A percentile compares a stretch with the other conserved stretches of the same genome.
Evolutionary conservation across 2,888 invertebrate genomes (phyloP).

Genomic region (Melinaea marsaeus): DNA sequence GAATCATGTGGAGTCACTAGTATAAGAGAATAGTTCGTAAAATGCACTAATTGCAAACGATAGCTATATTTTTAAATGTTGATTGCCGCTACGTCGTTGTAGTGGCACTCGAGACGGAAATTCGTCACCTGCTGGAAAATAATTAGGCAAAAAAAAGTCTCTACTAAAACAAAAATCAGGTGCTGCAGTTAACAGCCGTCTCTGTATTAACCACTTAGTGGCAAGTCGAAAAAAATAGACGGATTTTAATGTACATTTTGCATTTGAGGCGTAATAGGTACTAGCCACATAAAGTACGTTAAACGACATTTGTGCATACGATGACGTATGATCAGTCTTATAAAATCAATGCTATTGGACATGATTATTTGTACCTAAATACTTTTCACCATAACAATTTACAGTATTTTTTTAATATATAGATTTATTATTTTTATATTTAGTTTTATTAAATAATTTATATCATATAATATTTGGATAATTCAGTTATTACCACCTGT

Average conservation of each 20-base stretch:
- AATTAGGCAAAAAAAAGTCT: constrained; percentile 59
- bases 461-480: too few species aligned
- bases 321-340: neutral
- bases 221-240: constrained; percentile 48
- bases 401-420: too few species aligned
- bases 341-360: neutral
- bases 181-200: constrained; percentile 61
- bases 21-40: constrained; percentile 39
- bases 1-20: neutral
- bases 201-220: constrained; percentile 65
- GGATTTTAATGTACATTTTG: too few species aligned
- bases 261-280: constrained; percentile 9
- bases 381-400: too few species aligned
- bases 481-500: too few species aligned
- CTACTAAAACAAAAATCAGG: constrained; percentile 70
- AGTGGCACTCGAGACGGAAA: constrained; percentile 37
- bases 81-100: constrained; percentile 59
- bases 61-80: constrained; percentile 58
- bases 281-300: constrained; percentile 1
- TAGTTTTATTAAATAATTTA: too few species aligned
- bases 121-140: constrained; percentile 78
- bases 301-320: neutral
- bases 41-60: constrained; percentile 69
- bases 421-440: too few species aligned
- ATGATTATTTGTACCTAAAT: constrained; percentile 36